Evolutionary conservation across 1,140 invertebrate genomes (phyloP), one percentile per base, ranked within the genome.

Genomic region (Dinoponera quadriceps): DNA sequence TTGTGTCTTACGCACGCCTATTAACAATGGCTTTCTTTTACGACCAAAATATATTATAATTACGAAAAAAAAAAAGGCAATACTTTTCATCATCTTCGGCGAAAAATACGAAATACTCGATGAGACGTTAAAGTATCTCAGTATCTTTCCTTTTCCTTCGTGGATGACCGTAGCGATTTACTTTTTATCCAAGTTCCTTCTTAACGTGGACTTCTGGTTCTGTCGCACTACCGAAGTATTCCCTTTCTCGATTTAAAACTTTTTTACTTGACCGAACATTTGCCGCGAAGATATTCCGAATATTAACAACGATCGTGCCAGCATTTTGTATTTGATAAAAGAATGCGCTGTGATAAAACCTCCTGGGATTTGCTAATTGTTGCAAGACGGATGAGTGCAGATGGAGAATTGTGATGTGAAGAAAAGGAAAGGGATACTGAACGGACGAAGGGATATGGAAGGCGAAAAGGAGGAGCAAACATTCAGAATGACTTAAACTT

Each of bases 241-340:
- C 65, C 44, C 38, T 75, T 75, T 65, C n/a, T 63, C 44, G 72
- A 73, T 9, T n/a, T 63, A 54, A 0, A 80, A 80, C 57, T 69
- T 59, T 59, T n/a, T n/a, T n/a, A n/a, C n/a, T n/a, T n/a, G n/a
- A 59, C 5, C 16, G n/a, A 55, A 72, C 38, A 18, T 71, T 3
- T n/a, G 14, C 29, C 54, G 49, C 14, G 18, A 38, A 68, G 29
- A n/a, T 80, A 59, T 59, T 80, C n/a, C 22, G 33, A 33, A 77
- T 27, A 69, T 80, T 59, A 57, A 80, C 51, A 78, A 69, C 25
- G 33, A 80, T 80, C 69, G 51, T 83, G 82, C 82, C 62, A 83
- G 82, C 82, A 83, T 83, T 83, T 83, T 75, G 62, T 83, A 78
- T 78, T 44, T 78, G 82, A 59, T 83, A 78, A 83, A 59, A 57